Evolutionary conservation across 2,113 vertebrate species (phyloP), one percentile per base, ranked within the genome.

Genomic region (Panurus biarmicus): DNA sequence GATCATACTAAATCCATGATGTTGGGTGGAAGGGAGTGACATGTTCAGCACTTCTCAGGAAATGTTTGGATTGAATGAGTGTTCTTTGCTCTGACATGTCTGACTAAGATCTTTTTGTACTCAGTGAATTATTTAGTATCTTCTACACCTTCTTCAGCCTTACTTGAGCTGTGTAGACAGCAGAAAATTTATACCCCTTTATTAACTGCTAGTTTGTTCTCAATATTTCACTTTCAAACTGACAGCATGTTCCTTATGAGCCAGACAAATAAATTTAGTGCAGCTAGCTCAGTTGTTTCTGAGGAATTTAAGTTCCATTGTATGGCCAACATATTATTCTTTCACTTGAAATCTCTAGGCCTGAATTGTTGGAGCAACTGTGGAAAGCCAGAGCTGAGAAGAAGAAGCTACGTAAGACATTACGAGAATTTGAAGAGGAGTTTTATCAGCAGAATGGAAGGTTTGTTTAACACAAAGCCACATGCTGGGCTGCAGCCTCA

Each of bases 391-490:
- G 98, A 98, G 98, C 99, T 94, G 99, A 99, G 96, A 99, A 99
- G 96, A 99, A 99, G 98, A 99, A 99, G 85, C 97, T 99, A 95
- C 98, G 99, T 76, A 99, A 98, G 97, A 99, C 98, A 61, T 98
- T 99, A 93, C 96, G 98, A 88, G 99, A 99, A 93, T 99, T 99
- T 97, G 99, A 99, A 97, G 99, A 99, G 71, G 97, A 98, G 42
- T 99, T 99, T 96, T 99, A 99, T 97, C 98, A 99, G 95, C 98
- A 98, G 97, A 99, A 99, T 77, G 99, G 99, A 97, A 99, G 99
- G 99, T 99, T 95, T 65, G 98, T 97, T 47, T 70, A 89, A 66
- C 65, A 51, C 56, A 57, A 53, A 45, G 67, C 2, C 56, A 66
- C 47, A 44, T 48, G 48, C 74, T 56, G 71, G 23, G 45, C 54